Conservation (phyloP, 1,140 invertebrate species). For the Trichogramma pretiosum region DNA sequence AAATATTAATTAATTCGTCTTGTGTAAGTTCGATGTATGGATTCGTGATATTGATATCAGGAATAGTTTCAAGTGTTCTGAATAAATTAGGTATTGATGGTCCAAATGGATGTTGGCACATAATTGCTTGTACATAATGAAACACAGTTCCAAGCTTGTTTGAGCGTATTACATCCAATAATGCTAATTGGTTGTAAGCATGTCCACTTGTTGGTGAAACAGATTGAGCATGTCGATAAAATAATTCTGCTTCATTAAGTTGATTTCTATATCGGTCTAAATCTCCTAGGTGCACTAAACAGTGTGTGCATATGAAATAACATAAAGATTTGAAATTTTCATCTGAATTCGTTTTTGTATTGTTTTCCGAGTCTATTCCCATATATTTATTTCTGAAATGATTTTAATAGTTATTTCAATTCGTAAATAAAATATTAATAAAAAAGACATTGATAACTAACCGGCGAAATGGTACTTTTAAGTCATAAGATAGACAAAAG, state of each 20-base stretch:
- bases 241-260: constrained; percentile 63
- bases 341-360: neutral
- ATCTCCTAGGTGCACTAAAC: constrained; percentile 78
- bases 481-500: constrained; percentile 69
- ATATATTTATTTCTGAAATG: too few relatives aligned
- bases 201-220: constrained; percentile 75
- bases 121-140: constrained; percentile 72
- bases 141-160: constrained; percentile 74
- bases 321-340: constrained; percentile 53
- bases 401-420: neutral
- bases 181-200: constrained; percentile 79
- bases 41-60: too few relatives aligned
- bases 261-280: constrained; percentile 76
- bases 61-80: constrained; percentile 55
- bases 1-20: too few relatives aligned
- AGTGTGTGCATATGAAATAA: constrained; percentile 78
- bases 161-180: constrained; percentile 71
- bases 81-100: constrained; percentile 71
- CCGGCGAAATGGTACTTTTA: constrained; percentile 69
- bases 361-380: neutral
- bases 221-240: constrained; percentile 66
- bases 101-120: constrained; percentile 74
- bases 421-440: neutral
- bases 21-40: too few relatives aligned
- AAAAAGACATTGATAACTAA: constrained; percentile 29